These are phyloP conservation scores for Hippolais icterina DNA, from an alignment of 2,113 vertebrate genomes.

Conservation along the genomic window DNA sequence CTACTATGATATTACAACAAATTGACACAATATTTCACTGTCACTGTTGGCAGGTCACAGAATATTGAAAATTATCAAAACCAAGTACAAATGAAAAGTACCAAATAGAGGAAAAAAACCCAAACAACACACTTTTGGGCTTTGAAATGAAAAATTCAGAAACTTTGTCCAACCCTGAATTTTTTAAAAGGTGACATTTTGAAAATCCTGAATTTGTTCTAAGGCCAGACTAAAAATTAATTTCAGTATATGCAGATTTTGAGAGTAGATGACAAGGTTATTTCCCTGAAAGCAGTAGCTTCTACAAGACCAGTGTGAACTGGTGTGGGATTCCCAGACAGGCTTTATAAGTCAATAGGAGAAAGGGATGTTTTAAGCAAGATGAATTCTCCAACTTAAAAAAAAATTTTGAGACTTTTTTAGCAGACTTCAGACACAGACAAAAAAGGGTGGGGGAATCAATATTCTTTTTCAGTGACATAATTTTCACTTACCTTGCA, in stretches of 20 bases:
- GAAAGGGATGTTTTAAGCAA: neutral
- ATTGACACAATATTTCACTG: neutral
- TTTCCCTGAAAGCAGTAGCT: neutral
- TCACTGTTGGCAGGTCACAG: neutral
- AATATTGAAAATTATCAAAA: neutral
- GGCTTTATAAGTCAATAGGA: neutral
- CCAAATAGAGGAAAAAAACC: neutral
- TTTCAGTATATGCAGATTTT: neutral
- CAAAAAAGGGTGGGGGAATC: neutral
- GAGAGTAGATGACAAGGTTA: neutral
- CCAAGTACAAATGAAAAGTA: neutral
- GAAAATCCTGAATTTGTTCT: neutral
- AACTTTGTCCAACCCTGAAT: rapidly evolving
- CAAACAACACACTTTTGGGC: neutral
- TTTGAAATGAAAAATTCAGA: neutral
- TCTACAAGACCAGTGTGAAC: neutral
- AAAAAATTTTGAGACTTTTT: neutral
- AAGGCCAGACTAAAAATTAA: neutral
- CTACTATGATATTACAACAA: neutral
- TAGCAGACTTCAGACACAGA: neutral
- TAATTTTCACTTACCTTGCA: neutral
- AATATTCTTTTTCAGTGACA: neutral
- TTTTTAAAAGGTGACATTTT: neutral
- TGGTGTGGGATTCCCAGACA: neutral
- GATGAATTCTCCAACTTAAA: neutral